Conservation (phyloP, 2,888 invertebrate genomes). For the Hypena proboscidalis region DNA sequence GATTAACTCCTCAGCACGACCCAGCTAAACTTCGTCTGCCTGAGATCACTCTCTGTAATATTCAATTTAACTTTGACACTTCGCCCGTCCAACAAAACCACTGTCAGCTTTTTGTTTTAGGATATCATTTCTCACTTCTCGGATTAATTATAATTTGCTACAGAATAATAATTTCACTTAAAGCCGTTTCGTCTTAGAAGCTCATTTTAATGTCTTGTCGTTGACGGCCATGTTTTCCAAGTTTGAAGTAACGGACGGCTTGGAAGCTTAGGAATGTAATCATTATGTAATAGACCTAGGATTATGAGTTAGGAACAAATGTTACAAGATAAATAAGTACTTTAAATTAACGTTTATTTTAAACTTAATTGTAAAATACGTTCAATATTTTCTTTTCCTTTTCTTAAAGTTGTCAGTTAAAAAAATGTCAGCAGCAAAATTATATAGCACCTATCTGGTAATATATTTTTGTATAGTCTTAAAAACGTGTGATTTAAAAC, state of each 20-base stretch:
- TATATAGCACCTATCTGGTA: too few relatives aligned
- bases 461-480: too few relatives aligned
- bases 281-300: too few relatives aligned
- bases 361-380: too few relatives aligned
- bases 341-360: too few relatives aligned
- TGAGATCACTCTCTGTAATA: slow-evolving; percentile 82
- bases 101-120: slow-evolving; percentile 72
- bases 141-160: slow-evolving; percentile 52
- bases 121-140: slow-evolving; percentile 58
- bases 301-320: too few relatives aligned
- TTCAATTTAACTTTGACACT: slow-evolving; percentile 86
- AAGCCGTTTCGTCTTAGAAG: slow-evolving; percentile 28
- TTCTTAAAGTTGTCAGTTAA: too few relatives aligned
- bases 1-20: slow-evolving; percentile 80
- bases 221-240: slow-evolving; percentile 21
- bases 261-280: background rate
- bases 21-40: slow-evolving; percentile 68
- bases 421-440: too few relatives aligned
- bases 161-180: slow-evolving; percentile 50
- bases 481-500: too few relatives aligned
- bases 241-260: slow-evolving; percentile 10
- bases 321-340: too few relatives aligned
- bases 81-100: slow-evolving; percentile 75
- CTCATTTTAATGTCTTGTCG: slow-evolving; percentile 28
- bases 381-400: too few relatives aligned